Percentiles rank a stretch among this genome's conserved stretches.
These are phyloP conservation scores for Zootermopsis nevadensis DNA, from an alignment of 2,888 invertebrate genomes.

Conservation along the genomic window DNA sequence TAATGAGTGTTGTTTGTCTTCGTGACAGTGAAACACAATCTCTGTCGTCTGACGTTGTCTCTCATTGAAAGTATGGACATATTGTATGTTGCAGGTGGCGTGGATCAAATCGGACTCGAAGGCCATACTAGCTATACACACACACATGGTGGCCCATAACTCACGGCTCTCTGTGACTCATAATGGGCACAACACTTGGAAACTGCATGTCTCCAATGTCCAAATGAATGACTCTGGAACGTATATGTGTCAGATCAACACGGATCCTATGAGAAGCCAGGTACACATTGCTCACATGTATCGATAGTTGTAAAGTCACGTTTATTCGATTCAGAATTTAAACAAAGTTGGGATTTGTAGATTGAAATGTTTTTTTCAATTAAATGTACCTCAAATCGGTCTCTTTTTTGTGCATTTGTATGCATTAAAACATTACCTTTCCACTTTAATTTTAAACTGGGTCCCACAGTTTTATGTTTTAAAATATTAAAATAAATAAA, in stretches of 20 bases:
- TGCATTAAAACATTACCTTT: no score
- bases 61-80: background rate
- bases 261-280: slow-evolving; percentile 90
- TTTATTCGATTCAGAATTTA: no score
- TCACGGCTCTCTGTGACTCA: slow-evolving; percentile 87
- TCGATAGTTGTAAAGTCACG: no score
- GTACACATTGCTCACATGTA: slow-evolving; percentile 68
- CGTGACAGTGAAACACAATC: background rate
- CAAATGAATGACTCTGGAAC: slow-evolving; percentile 92
- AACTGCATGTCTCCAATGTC: slow-evolving; percentile 88
- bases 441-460: no score
- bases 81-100: slow-evolving; percentile 75
- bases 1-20: no score
- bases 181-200: slow-evolving; percentile 95
- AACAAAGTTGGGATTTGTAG: no score
- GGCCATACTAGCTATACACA: slow-evolving; percentile 89
- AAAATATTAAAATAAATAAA: no score
- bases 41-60: background rate
- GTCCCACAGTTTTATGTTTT: no score
- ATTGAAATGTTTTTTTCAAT: no score
- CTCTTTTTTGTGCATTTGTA: no score
- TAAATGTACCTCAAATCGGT: no score
- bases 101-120: slow-evolving; percentile 94
- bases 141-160: slow-evolving; percentile 90
- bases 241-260: slow-evolving; percentile 95